Evolutionary conservation across 2,113 vertebrate species (phyloP).

Genomic region (Anarrhichthys ocellatus): DNA sequence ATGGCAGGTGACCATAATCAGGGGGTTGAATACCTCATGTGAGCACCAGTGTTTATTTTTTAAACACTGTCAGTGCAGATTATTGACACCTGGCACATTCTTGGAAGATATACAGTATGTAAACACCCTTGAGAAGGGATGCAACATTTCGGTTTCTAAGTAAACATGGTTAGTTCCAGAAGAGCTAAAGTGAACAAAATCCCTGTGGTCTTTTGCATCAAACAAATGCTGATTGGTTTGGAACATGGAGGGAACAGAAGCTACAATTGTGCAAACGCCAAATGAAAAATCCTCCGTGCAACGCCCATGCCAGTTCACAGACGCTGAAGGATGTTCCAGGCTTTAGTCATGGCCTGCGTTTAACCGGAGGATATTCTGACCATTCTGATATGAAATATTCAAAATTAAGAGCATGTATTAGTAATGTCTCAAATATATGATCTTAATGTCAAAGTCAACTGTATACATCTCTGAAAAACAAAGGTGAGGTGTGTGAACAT

Average conservation of each 20-base stretch:
- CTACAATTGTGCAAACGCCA: background rate
- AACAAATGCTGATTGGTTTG: constrained; percentile 20
- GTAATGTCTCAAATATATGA: background rate
- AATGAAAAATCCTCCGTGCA: background rate
- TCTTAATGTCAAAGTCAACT: background rate
- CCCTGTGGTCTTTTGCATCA: background rate
- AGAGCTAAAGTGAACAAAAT: background rate
- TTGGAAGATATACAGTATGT: background rate
- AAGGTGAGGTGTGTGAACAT: background rate
- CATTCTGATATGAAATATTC: background rate
- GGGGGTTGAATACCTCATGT: background rate
- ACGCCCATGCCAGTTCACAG: background rate
- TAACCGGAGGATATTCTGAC: background rate
- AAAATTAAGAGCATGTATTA: background rate
- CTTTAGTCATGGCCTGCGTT: background rate
- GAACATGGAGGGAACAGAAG: background rate
- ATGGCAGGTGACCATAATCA: background rate
- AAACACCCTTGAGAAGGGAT: background rate
- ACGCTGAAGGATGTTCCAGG: background rate
- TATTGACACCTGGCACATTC: background rate
- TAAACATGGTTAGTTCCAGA: background rate
- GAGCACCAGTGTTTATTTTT: background rate
- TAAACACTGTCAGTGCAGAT: background rate
- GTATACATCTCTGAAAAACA: background rate
- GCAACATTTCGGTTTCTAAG: background rate